These are phyloP conservation scores for Cyanistes caeruleus DNA, from an alignment of 2,113 vertebrate genomes.

Conservation along the genomic window DNA sequence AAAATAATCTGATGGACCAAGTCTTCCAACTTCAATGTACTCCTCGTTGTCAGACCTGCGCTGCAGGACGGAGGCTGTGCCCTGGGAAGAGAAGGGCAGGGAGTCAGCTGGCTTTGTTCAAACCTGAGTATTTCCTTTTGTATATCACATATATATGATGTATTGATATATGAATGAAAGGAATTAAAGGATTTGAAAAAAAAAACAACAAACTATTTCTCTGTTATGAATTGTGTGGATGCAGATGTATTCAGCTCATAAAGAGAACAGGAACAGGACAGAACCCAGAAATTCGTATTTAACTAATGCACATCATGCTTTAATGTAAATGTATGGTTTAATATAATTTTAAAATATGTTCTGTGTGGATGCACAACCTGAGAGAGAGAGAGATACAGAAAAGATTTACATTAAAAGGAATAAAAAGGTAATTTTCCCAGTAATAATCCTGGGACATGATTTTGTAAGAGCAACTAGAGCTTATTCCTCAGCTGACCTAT, in stretches of 20 bases:
- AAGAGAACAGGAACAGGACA: neutral
- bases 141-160: neutral
- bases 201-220: neutral
- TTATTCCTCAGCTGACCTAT: neutral
- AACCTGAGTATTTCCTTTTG: neutral
- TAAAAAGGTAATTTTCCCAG: neutral
- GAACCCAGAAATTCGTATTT: neutral
- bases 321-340: neutral
- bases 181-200: neutral
- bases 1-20: slow-evolving; percentile 96
- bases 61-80: slow-evolving; percentile 94
- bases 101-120: neutral
- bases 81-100: slow-evolving; percentile 73
- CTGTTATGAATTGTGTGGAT: neutral
- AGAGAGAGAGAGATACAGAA: neutral
- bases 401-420: neutral
- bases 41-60: slow-evolving; percentile 94
- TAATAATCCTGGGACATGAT: fast-evolving
- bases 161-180: neutral
- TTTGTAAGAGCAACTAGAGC: neutral
- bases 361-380: neutral
- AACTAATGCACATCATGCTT: neutral
- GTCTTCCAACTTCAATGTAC: slow-evolving; percentile 93
- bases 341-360: neutral
- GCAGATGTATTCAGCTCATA: neutral